These are phyloP conservation scores for Mycteria americana DNA, from an alignment of 2,797 vertebrate genomes.

Conservation along the genomic window DNA sequence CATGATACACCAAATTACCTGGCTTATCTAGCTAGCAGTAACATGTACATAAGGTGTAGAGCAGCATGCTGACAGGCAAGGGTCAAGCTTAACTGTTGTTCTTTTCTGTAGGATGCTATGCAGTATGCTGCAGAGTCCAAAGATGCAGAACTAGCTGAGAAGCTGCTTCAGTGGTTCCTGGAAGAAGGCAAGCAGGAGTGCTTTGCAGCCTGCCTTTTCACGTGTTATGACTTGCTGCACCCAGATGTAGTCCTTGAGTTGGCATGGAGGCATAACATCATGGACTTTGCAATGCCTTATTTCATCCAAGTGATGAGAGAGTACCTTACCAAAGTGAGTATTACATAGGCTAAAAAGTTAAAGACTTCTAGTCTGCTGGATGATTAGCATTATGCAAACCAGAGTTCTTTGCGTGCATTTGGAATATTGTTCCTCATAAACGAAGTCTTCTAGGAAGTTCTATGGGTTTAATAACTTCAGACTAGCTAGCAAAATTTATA, in stretches of 20 bases:
- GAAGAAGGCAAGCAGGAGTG: conserved; percentile 88
- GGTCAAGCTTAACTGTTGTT: neutral
- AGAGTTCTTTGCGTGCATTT: neutral
- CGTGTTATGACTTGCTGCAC: conserved; percentile 87
- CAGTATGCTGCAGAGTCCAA: conserved; percentile 88
- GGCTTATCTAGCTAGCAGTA: neutral
- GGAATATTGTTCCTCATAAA: neutral
- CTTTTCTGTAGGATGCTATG: conserved; percentile 85
- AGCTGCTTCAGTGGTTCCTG: conserved; percentile 90
- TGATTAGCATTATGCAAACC: neutral
- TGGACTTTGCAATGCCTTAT: conserved; percentile 92
- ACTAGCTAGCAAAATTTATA: neutral
- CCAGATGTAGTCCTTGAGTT: conserved; percentile 89
- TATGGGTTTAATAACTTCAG: neutral
- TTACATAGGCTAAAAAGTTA: neutral
- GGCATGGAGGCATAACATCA: conserved; percentile 88
- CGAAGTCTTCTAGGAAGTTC: neutral
- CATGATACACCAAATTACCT: neutral
- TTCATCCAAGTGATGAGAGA: conserved; percentile 94
- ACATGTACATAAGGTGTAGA: neutral
- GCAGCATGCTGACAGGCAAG: neutral
- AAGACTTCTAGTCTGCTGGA: neutral
- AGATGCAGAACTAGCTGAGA: conserved; percentile 85
- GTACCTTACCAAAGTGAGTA: conserved; percentile 87
- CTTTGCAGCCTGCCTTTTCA: conserved; percentile 88